phyloP scores from a whole-genome alignment of 2,888 invertebrate genomes.

The Drosophila percnosoma region DNA sequence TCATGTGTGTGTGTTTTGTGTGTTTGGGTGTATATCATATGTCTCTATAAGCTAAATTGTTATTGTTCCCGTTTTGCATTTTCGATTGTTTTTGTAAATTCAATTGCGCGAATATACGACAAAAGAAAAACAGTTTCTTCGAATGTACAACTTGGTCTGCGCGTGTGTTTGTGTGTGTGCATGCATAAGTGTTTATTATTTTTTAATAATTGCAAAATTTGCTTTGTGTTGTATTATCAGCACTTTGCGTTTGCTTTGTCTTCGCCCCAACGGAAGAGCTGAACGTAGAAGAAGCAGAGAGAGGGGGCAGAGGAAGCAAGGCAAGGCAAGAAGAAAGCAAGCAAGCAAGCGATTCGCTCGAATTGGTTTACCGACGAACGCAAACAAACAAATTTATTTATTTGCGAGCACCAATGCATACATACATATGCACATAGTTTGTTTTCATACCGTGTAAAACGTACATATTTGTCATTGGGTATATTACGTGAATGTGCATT shows the following conservation, averaged over 20 bases:
- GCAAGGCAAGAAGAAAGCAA: slow-evolving; percentile 43
- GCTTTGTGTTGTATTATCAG: slow-evolving; percentile 67
- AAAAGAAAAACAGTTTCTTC: slow-evolving; percentile 26
- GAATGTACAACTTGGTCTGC: background rate
- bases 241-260: slow-evolving; percentile 61
- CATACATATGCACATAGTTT: slow-evolving; percentile 6
- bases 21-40: slow-evolving; percentile 5
- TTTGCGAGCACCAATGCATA: slow-evolving; percentile 9
- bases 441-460: slow-evolving; percentile 26
- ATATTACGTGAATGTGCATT: background rate
- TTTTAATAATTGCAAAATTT: slow-evolving; percentile 64
- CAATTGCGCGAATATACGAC: slow-evolving; percentile 24
- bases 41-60: slow-evolving; percentile 29
- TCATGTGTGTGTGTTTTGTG: slow-evolving; percentile 1
- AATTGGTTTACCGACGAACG: slow-evolving; percentile 56
- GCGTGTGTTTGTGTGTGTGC: slow-evolving; percentile 14
- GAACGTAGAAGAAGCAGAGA: background rate
- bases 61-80: slow-evolving; percentile 45
- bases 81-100: slow-evolving; percentile 43
- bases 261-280: slow-evolving; percentile 32
- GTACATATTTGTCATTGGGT: background rate
- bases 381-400: slow-evolving; percentile 47
- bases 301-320: slow-evolving; percentile 10
- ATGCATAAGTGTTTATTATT: slow-evolving; percentile 61
- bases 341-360: slow-evolving; percentile 64